These are phyloP conservation scores for Takifugu bimaculatus DNA, from an alignment of 2,113 vertebrate species.

Conservation along the genomic window DNA sequence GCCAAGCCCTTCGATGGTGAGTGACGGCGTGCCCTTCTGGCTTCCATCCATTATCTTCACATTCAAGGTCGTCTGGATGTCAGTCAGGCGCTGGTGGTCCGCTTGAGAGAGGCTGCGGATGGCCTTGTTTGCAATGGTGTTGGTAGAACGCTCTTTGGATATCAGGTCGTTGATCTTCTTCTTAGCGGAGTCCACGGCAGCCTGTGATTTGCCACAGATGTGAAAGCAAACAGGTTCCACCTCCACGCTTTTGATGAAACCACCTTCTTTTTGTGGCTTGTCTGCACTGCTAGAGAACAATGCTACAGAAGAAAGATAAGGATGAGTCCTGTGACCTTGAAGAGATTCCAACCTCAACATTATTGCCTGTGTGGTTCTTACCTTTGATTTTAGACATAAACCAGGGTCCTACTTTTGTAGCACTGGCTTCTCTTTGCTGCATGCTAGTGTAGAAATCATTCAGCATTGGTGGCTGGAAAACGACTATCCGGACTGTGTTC, in stretches of 20 bases:
- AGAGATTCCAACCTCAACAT: background rate
- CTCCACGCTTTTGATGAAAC: conserved; percentile 52
- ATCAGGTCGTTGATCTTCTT: conserved; percentile 70
- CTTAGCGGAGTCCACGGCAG: conserved; percentile 58
- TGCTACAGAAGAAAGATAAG: conserved; percentile 9
- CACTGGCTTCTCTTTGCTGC: conserved; percentile 41
- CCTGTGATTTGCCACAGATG: conserved; percentile 75
- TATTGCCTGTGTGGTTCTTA: conserved; percentile 13
- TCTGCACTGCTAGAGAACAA: background rate
- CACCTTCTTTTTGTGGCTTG: conserved; percentile 27
- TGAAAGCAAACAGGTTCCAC: conserved; percentile 71
- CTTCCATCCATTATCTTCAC: too few relatives aligned
- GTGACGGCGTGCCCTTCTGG: too few relatives aligned
- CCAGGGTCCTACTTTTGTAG: background rate
- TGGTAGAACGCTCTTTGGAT: conserved; percentile 57
- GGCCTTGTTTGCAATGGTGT: conserved; percentile 48
- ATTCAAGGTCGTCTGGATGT: too few relatives aligned
- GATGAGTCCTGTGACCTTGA: background rate
- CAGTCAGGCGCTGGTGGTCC: too few relatives aligned
- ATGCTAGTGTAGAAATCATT: conserved; percentile 65
- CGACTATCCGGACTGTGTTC: conserved; percentile 60
- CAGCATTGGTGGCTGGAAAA: conserved; percentile 69
- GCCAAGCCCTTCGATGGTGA: conserved; percentile 75
- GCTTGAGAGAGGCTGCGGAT: too few relatives aligned
- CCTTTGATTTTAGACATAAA: conserved; percentile 42